Base-by-base conservation (phyloP, 2,888 invertebrate genomes). In the Aporophyla nigra region DNA sequence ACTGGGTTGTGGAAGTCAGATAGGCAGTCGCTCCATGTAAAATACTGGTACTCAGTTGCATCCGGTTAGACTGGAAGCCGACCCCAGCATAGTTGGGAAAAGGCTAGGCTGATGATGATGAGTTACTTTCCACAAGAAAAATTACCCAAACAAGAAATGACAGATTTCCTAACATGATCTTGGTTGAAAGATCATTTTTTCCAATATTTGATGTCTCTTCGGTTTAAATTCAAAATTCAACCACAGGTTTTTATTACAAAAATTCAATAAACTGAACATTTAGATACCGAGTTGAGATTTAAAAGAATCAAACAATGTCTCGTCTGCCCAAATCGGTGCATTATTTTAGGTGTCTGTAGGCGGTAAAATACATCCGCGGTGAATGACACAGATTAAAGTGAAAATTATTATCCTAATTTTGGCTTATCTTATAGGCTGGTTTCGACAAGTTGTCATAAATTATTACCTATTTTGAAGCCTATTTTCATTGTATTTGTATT, bases 381-480 rank as follows among this genome's bases (percentile, higher is more conserved):
- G 27, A 63, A 33, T 68, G 24, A 33, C 56, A 58, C 53, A 14
- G 49, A 82, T 76, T 81, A 67, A 21, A 76, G 54, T 46, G 70
- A 71, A 83, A 78, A 78, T 73, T 71, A 83, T 78, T 53, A 69
- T 65, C 49, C 53, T 62, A 51, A 80, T 80, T 75, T 72, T 72
- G 7, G 40, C 54, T 62, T 72, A 78, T 73, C 78, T 19, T 51
- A 49, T 49, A 78, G 9, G 65, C 72, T 53, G 10, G 9, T n/a
- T 69, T 51, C 27, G 69, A 21, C 33, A 59, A 46, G 10, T 68
- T 69, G 12, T 51, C 75, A 68, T 74, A 74, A 81, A 40, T 81
- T 78, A 78, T 33, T 33, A 71, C 54, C 61, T 58, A 69, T 53
- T 56, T 59, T 33, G 5, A 63, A 54, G 9, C 54, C 58, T 74